Evolutionary conservation across 2,888 invertebrate species (phyloP), one percentile per base, ranked within the genome.

Genomic region (Luperina testacea): DNA sequence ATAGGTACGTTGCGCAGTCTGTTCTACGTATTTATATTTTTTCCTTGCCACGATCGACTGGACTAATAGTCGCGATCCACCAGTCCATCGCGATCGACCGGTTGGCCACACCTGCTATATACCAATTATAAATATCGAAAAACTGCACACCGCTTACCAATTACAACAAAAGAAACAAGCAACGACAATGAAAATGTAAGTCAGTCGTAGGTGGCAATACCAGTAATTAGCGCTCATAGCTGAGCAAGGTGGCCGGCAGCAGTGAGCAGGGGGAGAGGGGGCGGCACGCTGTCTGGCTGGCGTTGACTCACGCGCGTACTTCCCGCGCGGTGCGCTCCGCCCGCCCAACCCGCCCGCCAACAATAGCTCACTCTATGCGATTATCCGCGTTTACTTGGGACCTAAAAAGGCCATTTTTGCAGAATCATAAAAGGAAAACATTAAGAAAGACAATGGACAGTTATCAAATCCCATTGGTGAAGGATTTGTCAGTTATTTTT

Each of bases 251-350:
- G 75, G 72, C 38, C 61, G 38, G 78, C 78, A 59, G 59, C 20
- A 48, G 9, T n/a, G n/a, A n/a, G n/a, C n/a, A n/a, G 59, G 75
- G 78, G 63, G 83, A 74, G 70, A 77, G 85, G 83, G 87, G 88
- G 90, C 92, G 93, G 90, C 93, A 87, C 87, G 90, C 92, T 87
- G 94, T 93, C 94, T 94, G 91, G 91, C 88, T 78, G 67, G 83
- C 89, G 91, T 91, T 92, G 93, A 93, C 90, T 93, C 92, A 92
- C 90, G 88, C 89, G 89, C 88, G 92, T 89, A 86, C 90, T 91
- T 90, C 88, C 90, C 90, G 87, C 88, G 72, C 80, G 77, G 63
- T 51, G 64, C 57, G 42, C 65, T 80, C 89, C 90, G 90, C 88
- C 75, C 83, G 82, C 81, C 86, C 77, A 74, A n/a, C 82, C 76